These are phyloP conservation scores for Volucella inanis DNA, from an alignment of 2,888 invertebrate species.

Conservation along the genomic window DNA sequence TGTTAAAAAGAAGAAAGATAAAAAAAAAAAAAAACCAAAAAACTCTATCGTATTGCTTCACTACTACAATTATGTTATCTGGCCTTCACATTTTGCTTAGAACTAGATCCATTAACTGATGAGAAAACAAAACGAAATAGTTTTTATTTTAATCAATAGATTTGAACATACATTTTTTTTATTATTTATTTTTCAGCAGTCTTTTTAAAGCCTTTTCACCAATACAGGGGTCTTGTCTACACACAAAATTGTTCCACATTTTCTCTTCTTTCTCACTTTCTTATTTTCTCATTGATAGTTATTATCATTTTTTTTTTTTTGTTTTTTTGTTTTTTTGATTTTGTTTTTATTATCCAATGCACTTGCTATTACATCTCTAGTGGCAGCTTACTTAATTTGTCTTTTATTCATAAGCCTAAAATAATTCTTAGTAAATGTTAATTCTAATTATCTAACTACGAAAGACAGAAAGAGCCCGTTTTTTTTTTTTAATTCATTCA, in stretches of 20 bases:
- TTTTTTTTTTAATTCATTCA: background rate
- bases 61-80: background rate
- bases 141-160: slow-evolving; percentile 15
- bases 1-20: background rate
- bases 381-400: slow-evolving; percentile 51
- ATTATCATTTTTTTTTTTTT: no score
- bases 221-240: slow-evolving; percentile 6
- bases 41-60: background rate
- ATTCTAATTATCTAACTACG: slow-evolving; percentile 47
- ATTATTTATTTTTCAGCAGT: slow-evolving; percentile 60
- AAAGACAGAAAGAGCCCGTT: slow-evolving; percentile 19
- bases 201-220: slow-evolving; percentile 63
- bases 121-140: slow-evolving; percentile 16
- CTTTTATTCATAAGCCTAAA: slow-evolving; percentile 49
- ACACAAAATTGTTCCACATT: slow-evolving; percentile 1
- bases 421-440: slow-evolving; percentile 25
- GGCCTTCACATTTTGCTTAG: background rate
- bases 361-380: slow-evolving; percentile 24
- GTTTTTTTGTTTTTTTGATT: slow-evolving; percentile 2
- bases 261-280: background rate
- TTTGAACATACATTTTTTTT: background rate
- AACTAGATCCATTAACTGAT: slow-evolving; percentile 10
- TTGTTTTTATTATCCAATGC: slow-evolving; percentile 16
- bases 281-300: no score
- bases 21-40: background rate